Evolutionary conservation across 2,797 vertebrate genomes (phyloP).

Genomic region (Siniperca scherzeri): DNA sequence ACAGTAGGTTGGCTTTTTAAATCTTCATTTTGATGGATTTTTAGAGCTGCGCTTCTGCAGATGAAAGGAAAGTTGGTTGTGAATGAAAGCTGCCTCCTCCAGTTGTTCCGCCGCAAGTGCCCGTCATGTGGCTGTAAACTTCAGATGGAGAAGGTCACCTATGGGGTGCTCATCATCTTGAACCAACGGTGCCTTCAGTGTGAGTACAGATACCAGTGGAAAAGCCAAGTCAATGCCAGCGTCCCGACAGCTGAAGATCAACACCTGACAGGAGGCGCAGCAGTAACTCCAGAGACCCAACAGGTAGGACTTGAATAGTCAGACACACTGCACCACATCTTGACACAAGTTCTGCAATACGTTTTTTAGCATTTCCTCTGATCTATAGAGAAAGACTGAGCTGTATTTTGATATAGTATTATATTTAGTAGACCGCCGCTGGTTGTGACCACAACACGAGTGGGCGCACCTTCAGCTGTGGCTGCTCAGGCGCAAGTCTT

Average conservation of each 20-base stretch:
- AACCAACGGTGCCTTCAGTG: constrained; percentile 54
- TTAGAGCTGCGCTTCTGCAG: constrained; percentile 25
- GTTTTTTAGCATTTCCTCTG: too few relatives aligned
- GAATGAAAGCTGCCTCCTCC: constrained; percentile 58
- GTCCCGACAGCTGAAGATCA: constrained; percentile 24
- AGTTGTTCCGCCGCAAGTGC: constrained; percentile 57
- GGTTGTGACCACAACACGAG: too few relatives aligned
- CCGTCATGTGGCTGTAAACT: constrained; percentile 50
- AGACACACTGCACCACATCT: not conserved
- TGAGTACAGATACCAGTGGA: constrained; percentile 49
- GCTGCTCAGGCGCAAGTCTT: too few relatives aligned
- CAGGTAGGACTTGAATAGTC: constrained; percentile 18
- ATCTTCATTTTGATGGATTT: not conserved
- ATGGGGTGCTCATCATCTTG: constrained; percentile 29
- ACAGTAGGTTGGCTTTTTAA: not conserved
- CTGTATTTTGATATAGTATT: too few relatives aligned
- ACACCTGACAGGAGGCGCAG: not conserved
- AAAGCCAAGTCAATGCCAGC: constrained; percentile 33
- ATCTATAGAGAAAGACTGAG: too few relatives aligned
- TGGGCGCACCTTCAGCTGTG: too few relatives aligned
- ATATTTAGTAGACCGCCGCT: too few relatives aligned
- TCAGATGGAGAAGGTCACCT: constrained; percentile 48
- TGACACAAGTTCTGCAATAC: not conserved
- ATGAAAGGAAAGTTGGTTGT: constrained; percentile 49
- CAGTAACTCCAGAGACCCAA: constrained; percentile 17